Base-by-base conservation (phyloP, 2,797 vertebrate species). In the Tapirus indicus region DNA sequence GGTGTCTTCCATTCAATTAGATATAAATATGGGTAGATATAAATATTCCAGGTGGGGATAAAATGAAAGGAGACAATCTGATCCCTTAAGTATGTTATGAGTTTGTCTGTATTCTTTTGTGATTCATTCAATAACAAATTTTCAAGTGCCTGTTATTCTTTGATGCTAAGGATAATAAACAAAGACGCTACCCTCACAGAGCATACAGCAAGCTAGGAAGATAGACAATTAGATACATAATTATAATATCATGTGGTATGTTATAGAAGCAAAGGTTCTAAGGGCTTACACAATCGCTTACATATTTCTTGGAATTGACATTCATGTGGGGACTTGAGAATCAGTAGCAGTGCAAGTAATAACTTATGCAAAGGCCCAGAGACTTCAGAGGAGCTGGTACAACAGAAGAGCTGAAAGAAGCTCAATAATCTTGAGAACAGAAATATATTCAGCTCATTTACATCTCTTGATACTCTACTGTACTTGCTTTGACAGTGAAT, bases 41-140 rank as follows among this genome's bases (percentile, higher is more conserved):
- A 87, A 80, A 69, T 85, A 69, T 77, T 84, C 29, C 21, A n/a
- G 77, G 21, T 72, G 5, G 27, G 9, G 32, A 75, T 94, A 87
- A 49, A 83, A 66, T 47, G 54, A 71, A 83, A 79, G 60, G 58
- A 64, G 25, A 62, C 7, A 71, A 7, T 41, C 49, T 93, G 47
- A 66, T 35, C 14, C 14, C 41, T 41, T 88, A 38, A 88, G 52
- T 75, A 91, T 75, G 78, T 94, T 58, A 38, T 49, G 66, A 79
- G n/a, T 94, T 44, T 66, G 32, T 79, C 66, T 94, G 23, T 64
- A 88, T 62, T 62, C 44, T 82, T 95, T 86, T 13, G 58, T 58
- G 58, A 91, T 71, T 91, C 52, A 58, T 49, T 91, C 68, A 88
- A 11, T 35, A 74, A 74, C 93, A 90, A 78, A 54, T 29, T 38